phyloP scores from a whole-genome alignment of 2,113 vertebrate genomes.

The Phoxinus phoxinus region DNA sequence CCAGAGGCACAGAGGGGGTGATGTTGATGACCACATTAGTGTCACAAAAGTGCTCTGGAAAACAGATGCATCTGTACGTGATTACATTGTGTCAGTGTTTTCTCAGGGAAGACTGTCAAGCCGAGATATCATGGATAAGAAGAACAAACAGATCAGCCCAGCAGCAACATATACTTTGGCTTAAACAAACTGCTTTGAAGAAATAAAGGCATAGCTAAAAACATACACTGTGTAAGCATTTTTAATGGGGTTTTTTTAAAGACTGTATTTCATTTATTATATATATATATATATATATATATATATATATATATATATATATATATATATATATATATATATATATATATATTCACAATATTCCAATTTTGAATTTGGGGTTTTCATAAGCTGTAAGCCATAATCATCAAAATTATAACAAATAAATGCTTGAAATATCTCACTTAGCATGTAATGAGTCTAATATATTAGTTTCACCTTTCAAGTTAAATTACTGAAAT shows the following conservation, averaged over 20 bases:
- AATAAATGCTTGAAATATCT: too few species aligned
- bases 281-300: too few species aligned
- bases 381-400: too few species aligned
- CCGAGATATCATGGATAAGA: neutral
- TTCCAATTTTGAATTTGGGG: too few species aligned
- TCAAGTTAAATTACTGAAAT: too few species aligned
- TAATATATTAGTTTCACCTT: too few species aligned
- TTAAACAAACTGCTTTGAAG: neutral
- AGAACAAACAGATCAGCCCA: conserved; percentile 25
- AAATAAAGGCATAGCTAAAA: neutral
- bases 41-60: conserved; percentile 33
- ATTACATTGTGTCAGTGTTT: conserved; percentile 35
- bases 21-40: conserved; percentile 28
- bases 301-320: too few species aligned
- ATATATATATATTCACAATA: too few species aligned
- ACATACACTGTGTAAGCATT: neutral
- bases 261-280: neutral
- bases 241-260: neutral
- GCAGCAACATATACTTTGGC: conserved; percentile 20
- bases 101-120: conserved; percentile 33
- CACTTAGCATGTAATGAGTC: too few species aligned
- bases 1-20: conserved; percentile 33
- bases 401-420: too few species aligned
- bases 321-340: too few species aligned
- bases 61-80: conserved; percentile 25